A percentile compares a stretch with the other conserved stretches of the same genome.
phyloP scores from a whole-genome alignment of 2,888 invertebrate species.

The Geophilus truncorum region DNA sequence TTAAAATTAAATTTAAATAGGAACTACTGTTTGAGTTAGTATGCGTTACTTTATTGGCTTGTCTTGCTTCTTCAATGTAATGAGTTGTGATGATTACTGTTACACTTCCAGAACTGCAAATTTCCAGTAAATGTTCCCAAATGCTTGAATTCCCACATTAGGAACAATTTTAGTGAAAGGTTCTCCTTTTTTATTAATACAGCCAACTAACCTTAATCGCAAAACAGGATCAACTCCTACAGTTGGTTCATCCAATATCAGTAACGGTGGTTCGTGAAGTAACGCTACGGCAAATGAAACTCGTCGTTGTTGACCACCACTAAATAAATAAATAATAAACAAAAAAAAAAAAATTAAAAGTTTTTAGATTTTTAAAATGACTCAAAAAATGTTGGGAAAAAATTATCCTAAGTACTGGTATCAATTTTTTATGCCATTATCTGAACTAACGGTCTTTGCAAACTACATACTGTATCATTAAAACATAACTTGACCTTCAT shows the following conservation, averaged over 20 bases:
- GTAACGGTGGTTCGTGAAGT: constrained; percentile 45
- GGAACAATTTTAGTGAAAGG: not conserved
- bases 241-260: constrained; percentile 50
- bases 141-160: constrained; percentile 42
- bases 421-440: too few species aligned
- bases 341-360: not conserved
- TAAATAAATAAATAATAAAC: constrained; percentile 37
- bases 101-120: constrained; percentile 44
- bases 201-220: constrained; percentile 46
- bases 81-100: constrained; percentile 51
- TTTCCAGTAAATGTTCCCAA: constrained; percentile 49
- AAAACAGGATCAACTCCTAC: constrained; percentile 51
- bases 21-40: not conserved
- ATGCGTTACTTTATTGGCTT: constrained; percentile 72
- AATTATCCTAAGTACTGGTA: too few species aligned
- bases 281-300: constrained; percentile 48
- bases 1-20: not conserved
- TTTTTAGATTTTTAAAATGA: not conserved
- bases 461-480: too few species aligned
- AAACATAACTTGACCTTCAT: too few species aligned
- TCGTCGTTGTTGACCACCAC: constrained; percentile 49
- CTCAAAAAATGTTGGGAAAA: too few species aligned
- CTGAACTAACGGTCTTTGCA: too few species aligned
- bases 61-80: constrained; percentile 55
- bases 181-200: too few species aligned